Conservation (phyloP, 2,113 vertebrate genomes). For the Leuciscus idus region DNA sequence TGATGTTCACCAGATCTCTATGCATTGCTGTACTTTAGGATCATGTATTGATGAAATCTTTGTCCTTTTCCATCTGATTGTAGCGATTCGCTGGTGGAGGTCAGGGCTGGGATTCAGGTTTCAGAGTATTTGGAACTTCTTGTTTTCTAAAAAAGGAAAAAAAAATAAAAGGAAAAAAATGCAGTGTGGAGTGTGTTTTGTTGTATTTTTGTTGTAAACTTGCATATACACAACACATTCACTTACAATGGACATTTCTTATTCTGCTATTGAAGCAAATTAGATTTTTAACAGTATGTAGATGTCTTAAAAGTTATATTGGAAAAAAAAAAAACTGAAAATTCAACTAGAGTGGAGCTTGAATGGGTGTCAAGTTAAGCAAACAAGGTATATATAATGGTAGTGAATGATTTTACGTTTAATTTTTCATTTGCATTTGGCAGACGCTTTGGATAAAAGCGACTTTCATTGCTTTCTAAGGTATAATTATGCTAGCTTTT, state of each 20-base stretch:
- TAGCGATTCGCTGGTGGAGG: slow-evolving; percentile 66
- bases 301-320: background rate
- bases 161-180: slow-evolving; percentile 59
- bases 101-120: slow-evolving; percentile 65
- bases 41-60: slow-evolving; percentile 75
- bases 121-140: slow-evolving; percentile 72
- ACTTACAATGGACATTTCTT: background rate
- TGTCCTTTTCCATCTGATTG: slow-evolving; percentile 69
- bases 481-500: no score
- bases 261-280: background rate
- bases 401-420: background rate
- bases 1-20: slow-evolving; percentile 78
- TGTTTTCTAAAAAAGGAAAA: slow-evolving; percentile 65
- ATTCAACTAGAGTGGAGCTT: background rate
- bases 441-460: background rate
- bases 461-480: no score
- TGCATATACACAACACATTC: background rate
- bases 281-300: background rate
- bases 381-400: background rate
- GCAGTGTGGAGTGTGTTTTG: slow-evolving; percentile 8
- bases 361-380: background rate
- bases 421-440: background rate
- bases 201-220: background rate
- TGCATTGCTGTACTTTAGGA: slow-evolving; percentile 81
- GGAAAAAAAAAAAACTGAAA: no score